Conservation (phyloP, 2,113 vertebrate species). For the Natator depressus region DNA sequence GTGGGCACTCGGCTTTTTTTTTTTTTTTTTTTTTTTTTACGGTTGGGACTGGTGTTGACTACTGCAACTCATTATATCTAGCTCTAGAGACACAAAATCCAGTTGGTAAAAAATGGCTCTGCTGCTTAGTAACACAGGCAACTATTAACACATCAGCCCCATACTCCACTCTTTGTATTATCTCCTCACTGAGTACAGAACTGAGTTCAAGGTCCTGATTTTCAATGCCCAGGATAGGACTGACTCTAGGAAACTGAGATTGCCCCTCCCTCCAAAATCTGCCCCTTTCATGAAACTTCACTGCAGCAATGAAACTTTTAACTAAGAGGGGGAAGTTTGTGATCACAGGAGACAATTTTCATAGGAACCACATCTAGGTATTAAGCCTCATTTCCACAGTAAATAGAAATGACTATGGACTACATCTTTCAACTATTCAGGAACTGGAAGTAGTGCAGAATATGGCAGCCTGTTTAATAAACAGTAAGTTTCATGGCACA, state of each 20-base stretch:
- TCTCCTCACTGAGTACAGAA: background rate
- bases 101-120: background rate
- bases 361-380: background rate
- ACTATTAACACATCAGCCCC: background rate
- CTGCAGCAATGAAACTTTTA: background rate
- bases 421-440: background rate
- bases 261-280: background rate
- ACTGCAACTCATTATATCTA: background rate
- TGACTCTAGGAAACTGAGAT: background rate
- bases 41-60: background rate
- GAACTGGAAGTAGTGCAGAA: background rate
- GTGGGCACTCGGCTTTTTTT: background rate
- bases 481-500: background rate
- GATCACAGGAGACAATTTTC: background rate
- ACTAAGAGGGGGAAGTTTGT: background rate
- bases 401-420: background rate
- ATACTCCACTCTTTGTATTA: background rate
- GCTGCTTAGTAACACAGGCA: background rate
- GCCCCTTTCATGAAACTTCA: background rate
- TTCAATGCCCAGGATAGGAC: background rate
- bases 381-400: background rate
- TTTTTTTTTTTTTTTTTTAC: no score
- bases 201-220: background rate
- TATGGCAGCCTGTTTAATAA: background rate
- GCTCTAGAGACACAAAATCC: background rate